Evolutionary conservation across 2,113 vertebrate genomes (phyloP).

Genomic region (Urocynchramus pylzowi): DNA sequence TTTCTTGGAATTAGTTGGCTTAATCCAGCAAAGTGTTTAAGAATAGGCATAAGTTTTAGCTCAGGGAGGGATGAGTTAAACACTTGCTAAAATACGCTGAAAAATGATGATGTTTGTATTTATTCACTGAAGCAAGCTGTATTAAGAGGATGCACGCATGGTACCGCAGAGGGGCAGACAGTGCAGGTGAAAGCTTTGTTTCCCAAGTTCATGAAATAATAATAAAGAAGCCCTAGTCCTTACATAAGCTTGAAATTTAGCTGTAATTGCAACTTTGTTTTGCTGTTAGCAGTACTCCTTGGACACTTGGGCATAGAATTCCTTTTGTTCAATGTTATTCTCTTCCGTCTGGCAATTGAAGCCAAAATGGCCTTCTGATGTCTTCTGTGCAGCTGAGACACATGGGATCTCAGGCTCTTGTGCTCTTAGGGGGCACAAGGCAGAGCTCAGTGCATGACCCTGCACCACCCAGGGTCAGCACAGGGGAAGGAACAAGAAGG

Average conservation of each 20-base stretch:
- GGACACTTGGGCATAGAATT: background rate
- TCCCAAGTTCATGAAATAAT: background rate
- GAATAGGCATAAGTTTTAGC: background rate
- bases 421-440: background rate
- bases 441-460: background rate
- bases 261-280: background rate
- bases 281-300: background rate
- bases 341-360: background rate
- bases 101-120: background rate
- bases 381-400: background rate
- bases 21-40: background rate
- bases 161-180: background rate
- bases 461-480: background rate
- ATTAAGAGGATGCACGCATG: background rate
- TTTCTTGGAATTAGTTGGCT: background rate
- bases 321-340: background rate
- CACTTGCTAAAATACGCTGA: background rate
- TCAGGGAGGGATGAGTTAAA: background rate
- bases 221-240: background rate
- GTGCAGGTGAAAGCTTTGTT: background rate
- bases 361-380: background rate
- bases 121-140: background rate
- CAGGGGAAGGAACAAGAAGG: background rate
- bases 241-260: background rate
- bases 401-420: fast-evolving